These are phyloP conservation scores for Pegoplata infirma DNA, from an alignment of 2,888 invertebrate species.

Conservation along the genomic window DNA sequence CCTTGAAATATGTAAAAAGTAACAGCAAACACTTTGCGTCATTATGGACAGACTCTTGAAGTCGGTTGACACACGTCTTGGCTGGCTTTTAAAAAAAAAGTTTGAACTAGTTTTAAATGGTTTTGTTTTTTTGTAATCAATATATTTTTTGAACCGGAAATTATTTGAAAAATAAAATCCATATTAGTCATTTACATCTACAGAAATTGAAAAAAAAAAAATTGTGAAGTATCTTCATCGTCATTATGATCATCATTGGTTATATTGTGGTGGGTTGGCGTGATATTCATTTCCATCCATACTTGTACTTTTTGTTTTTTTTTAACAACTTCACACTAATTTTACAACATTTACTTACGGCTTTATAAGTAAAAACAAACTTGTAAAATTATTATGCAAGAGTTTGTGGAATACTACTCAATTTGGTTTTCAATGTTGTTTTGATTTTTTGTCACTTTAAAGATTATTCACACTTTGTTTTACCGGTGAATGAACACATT, in stretches of 20 bases:
- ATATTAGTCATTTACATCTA: slow-evolving; percentile 13
- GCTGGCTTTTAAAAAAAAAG: slow-evolving; percentile 10
- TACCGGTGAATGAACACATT: slow-evolving; percentile 4
- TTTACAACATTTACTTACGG: background rate
- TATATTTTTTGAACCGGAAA: background rate
- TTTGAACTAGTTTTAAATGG: slow-evolving; percentile 11
- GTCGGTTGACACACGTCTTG: too few relatives aligned
- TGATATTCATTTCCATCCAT: background rate
- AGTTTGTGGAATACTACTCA: background rate
- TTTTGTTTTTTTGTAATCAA: background rate
- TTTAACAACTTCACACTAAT: background rate
- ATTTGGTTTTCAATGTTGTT: background rate
- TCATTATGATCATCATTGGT: too few relatives aligned
- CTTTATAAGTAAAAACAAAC: background rate
- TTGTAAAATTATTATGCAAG: slow-evolving; percentile 21
- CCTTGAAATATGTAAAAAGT: too few relatives aligned
- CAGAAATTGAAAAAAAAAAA: background rate
- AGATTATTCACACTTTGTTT: slow-evolving; percentile 15
- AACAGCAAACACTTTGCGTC: too few relatives aligned
- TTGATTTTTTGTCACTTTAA: background rate
- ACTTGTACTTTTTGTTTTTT: too few relatives aligned
- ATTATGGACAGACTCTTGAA: too few relatives aligned
- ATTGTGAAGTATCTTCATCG: background rate
- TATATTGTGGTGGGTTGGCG: too few relatives aligned
- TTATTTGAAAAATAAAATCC: background rate